Percentiles rank a stretch among this genome's conserved stretches.
phyloP scores from a whole-genome alignment of 2,888 invertebrate genomes.

The Xestia c-nigrum region DNA sequence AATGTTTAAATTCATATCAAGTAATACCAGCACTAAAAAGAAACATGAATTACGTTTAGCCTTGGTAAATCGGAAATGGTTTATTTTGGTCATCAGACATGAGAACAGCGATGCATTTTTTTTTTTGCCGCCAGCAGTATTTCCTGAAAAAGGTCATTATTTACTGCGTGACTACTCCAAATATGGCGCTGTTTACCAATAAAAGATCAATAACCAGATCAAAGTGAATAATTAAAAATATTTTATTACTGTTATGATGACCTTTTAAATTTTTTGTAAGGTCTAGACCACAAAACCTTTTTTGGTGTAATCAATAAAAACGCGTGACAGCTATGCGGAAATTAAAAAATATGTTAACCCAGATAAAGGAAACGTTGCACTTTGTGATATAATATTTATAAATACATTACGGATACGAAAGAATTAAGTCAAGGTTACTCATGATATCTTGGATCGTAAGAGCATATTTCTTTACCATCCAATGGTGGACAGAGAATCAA shows the following conservation, averaged over 20 bases:
- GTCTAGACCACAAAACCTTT: slow-evolving; percentile 44
- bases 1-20: slow-evolving; percentile 5
- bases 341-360: slow-evolving; percentile 27
- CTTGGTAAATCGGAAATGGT: slow-evolving; percentile 44
- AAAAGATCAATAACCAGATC: slow-evolving; percentile 26
- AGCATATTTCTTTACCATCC: slow-evolving; percentile 26
- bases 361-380: slow-evolving; percentile 9
- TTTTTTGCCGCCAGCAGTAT: not conserved
- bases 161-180: not conserved
- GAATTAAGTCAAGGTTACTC: slow-evolving; percentile 32
- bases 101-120: not conserved
- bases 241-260: slow-evolving; percentile 9
- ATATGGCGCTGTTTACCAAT: slow-evolving; percentile 20
- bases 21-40: not conserved
- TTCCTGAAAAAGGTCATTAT: slow-evolving; percentile 14
- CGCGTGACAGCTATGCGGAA: slow-evolving; percentile 47
- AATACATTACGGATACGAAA: slow-evolving; percentile 28
- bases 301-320: slow-evolving; percentile 51
- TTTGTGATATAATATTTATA: slow-evolving; percentile 11
- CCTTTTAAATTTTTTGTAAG: slow-evolving; percentile 50
- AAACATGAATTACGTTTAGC: slow-evolving; percentile 16
- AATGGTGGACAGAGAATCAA: slow-evolving; percentile 39
- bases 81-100: slow-evolving; percentile 33
- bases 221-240: slow-evolving; percentile 11
- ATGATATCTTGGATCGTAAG: slow-evolving; percentile 27